A percentile compares a stretch with the other conserved stretches of the same genome.
Conservation (phyloP, 2,797 vertebrate species). For the Allenopithecus nigroviridis region DNA sequence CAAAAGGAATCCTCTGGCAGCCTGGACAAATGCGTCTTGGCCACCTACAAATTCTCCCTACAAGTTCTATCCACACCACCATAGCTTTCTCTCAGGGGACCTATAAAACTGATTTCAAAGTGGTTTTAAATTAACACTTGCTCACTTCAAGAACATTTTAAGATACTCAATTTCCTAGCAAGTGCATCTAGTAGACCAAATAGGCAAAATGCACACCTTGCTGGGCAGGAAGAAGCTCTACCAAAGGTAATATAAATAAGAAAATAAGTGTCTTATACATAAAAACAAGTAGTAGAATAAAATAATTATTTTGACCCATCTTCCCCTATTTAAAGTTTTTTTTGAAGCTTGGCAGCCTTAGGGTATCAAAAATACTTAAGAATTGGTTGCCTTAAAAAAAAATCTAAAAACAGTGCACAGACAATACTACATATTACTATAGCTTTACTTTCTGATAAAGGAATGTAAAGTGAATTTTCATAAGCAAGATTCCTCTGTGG, state of each 20-base stretch:
- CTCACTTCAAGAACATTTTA: constrained; percentile 42
- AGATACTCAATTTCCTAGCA: constrained; percentile 28
- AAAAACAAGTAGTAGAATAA: neutral
- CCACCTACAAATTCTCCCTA: neutral
- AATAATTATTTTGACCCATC: neutral
- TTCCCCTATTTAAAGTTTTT: neutral
- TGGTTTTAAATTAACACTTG: constrained; percentile 16
- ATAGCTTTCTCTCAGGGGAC: neutral
- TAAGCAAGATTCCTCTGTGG: constrained; percentile 52
- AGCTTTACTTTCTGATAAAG: constrained; percentile 63
- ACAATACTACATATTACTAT: constrained; percentile 59
- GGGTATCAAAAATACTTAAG: neutral
- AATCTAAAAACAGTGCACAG: constrained; percentile 28
- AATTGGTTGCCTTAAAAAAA: neutral
- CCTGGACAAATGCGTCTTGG: neutral
- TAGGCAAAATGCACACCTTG: neutral
- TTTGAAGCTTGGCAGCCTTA: constrained; percentile 9
- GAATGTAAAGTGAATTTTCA: constrained; percentile 71
- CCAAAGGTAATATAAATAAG: constrained; percentile 9
- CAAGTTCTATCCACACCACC: neutral
- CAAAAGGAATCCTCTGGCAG: neutral
- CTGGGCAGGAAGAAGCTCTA: constrained; percentile 13
- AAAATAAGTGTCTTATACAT: constrained; percentile 12
- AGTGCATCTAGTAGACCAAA: neutral
- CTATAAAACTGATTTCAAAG: constrained; percentile 23